phyloP scores from a whole-genome alignment of 2,797 vertebrate genomes.

The Melanotaenia pygmaea region DNA sequence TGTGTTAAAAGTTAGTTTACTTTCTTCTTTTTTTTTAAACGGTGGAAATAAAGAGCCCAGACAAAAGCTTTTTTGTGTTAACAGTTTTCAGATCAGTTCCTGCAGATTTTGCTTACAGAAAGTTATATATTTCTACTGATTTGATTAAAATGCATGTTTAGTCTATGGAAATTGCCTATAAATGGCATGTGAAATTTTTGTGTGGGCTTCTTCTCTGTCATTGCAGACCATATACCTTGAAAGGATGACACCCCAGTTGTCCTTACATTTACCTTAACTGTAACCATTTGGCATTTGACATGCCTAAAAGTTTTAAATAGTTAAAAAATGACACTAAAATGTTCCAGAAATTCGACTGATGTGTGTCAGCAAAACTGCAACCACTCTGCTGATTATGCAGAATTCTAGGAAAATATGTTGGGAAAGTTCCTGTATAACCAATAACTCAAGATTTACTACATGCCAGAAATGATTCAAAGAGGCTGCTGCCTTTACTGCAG shows the following conservation, averaged over 20 bases:
- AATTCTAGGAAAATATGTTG: not conserved
- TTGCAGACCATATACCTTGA: no score
- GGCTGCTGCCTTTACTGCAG: not conserved
- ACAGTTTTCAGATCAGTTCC: not conserved
- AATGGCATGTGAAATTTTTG: not conserved
- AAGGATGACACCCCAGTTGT: no score
- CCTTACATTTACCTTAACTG: not conserved
- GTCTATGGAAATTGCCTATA: no score
- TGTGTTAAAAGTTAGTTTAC: not conserved
- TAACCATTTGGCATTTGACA: not conserved
- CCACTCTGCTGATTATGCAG: not conserved
- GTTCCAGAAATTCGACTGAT: not conserved
- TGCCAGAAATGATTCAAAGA: constrained; percentile 24
- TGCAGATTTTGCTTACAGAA: not conserved
- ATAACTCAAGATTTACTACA: constrained; percentile 21
- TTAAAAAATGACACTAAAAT: not conserved
- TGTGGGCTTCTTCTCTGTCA: no score
- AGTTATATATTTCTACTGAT: not conserved
- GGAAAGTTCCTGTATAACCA: constrained; percentile 1
- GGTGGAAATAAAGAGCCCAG: not conserved
- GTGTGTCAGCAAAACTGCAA: not conserved
- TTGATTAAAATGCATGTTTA: no score
- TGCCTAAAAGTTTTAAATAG: not conserved
- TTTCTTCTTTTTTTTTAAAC: not conserved
- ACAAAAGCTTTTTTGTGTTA: not conserved